Evolutionary conservation across 2,888 invertebrate species (phyloP).

Genomic region (Hydrotaea cyrtoneurina): DNA sequence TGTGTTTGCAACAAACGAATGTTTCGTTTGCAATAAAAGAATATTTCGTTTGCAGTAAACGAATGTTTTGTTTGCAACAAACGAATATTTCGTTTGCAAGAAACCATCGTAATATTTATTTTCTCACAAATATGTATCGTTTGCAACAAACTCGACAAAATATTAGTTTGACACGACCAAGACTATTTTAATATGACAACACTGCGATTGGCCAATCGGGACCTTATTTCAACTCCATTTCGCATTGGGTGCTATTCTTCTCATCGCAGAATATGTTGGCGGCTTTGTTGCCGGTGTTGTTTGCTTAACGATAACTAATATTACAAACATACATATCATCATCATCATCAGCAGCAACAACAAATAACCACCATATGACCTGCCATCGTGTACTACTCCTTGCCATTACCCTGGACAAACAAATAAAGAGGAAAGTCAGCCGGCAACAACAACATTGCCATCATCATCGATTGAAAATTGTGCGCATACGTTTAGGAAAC

Average conservation of each 20-base stretch:
- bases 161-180: no score
- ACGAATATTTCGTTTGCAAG: no score
- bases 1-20: no score
- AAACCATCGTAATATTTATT: no score
- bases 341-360: conserved; percentile 39
- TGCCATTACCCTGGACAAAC: conserved; percentile 10
- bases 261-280: conserved; percentile 9
- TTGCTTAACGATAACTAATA: conserved; percentile 57
- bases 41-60: no score
- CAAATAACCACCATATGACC: conserved; percentile 50
- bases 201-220: no score
- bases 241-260: conserved; percentile 22
- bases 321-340: conserved; percentile 41
- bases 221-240: neutral
- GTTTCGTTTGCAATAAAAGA: no score
- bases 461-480: conserved; percentile 55
- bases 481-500: conserved; percentile 34
- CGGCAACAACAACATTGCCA: conserved; percentile 35
- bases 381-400: neutral
- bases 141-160: no score
- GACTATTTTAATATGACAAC: no score
- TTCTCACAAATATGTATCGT: no score
- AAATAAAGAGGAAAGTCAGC: conserved; percentile 21
- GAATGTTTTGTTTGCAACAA: no score
- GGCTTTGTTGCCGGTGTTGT: conserved; percentile 29